A percentile compares a stretch with the other conserved stretches of the same genome.
Conservation (phyloP, 2,113 vertebrate species). For the Eolophus roseicapilla region DNA sequence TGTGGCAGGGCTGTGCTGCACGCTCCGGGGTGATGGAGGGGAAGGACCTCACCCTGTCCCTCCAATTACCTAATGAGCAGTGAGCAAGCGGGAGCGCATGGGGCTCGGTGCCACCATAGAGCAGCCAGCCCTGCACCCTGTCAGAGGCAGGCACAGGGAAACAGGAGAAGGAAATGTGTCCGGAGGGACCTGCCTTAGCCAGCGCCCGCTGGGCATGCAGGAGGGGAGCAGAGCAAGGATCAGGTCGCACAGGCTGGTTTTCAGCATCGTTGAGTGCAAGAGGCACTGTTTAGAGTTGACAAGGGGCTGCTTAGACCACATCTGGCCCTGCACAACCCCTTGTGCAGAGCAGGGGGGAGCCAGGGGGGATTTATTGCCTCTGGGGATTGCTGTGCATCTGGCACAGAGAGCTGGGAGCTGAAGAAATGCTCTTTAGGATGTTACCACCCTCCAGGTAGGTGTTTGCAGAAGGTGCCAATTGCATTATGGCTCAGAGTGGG, state of each 20-base stretch:
- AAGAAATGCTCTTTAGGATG: not conserved
- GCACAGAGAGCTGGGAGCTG: not conserved
- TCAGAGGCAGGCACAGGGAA: not conserved
- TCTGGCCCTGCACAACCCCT: not conserved
- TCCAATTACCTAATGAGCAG: not conserved
- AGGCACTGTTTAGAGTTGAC: not conserved
- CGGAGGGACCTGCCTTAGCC: not conserved
- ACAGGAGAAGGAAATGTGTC: not conserved
- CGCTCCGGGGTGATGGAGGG: not conserved
- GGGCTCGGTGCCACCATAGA: not conserved
- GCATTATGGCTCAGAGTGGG: rapidly evolving
- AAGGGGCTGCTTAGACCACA: not conserved
- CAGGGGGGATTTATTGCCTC: not conserved
- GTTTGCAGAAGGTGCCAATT: not conserved
- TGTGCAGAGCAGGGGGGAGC: not conserved
- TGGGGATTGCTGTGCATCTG: not conserved
- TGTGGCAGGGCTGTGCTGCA: not conserved
- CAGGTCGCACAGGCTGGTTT: not conserved
- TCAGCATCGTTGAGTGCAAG: rapidly evolving
- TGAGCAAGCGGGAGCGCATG: not conserved
- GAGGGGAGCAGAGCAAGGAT: not conserved
- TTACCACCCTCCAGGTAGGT: rapidly evolving
- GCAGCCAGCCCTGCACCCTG: not conserved
- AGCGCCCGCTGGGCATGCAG: rapidly evolving
- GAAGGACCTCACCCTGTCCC: not conserved